These are phyloP conservation scores for Cettia cetti DNA, from an alignment of 2,113 vertebrate species.

Conservation along the genomic window DNA sequence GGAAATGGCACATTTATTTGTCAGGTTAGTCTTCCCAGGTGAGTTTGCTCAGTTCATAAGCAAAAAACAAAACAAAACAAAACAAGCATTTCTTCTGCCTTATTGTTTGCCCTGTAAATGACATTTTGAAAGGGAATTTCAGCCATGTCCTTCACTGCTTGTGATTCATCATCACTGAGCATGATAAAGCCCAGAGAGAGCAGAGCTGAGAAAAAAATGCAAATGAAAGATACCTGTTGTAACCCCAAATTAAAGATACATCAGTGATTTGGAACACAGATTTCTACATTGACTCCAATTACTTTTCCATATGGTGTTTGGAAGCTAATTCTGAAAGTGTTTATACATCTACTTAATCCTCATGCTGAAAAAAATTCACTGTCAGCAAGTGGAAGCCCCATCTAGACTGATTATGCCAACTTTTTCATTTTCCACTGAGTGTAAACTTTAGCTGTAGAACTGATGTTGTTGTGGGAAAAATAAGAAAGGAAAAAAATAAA, in stretches of 20 bases:
- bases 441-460: not conserved
- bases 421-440: not conserved
- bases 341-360: not conserved
- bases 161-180: not conserved
- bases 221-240: not conserved
- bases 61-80: not conserved
- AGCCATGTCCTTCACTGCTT: not conserved
- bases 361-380: not conserved
- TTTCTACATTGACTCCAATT: not conserved
- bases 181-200: not conserved
- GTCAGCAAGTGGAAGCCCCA: not conserved
- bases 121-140: not conserved
- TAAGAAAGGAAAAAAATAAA: not conserved
- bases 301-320: not conserved
- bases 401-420: not conserved
- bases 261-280: not conserved
- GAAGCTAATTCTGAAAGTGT: not conserved
- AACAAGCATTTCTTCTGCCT: not conserved
- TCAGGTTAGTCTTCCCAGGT: not conserved
- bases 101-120: not conserved
- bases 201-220: not conserved
- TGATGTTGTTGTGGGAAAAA: accelerated
- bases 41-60: not conserved
- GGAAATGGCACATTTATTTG: not conserved
- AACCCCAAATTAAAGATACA: not conserved